A percentile compares a stretch with the other conserved stretches of the same genome.
These are phyloP conservation scores for Notiomystis cincta DNA, from an alignment of 2,113 vertebrate genomes.

Conservation along the genomic window DNA sequence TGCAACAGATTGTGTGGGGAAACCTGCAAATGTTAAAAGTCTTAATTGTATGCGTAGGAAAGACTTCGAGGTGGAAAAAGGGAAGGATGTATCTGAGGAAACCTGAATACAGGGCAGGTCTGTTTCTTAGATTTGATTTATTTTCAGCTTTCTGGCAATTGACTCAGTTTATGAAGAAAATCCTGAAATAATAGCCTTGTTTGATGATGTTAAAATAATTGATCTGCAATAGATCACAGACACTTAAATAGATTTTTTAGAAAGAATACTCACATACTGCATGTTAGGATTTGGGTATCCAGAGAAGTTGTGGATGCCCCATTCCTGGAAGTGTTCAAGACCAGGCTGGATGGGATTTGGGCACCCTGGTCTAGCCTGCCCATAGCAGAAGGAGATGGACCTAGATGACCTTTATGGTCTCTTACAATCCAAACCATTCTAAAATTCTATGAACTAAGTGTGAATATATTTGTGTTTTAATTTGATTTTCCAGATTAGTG, in stretches of 20 bases:
- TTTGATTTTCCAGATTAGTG: neutral
- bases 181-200: neutral
- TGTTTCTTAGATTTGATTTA: neutral
- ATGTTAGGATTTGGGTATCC: neutral
- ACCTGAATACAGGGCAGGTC: neutral
- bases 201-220: neutral
- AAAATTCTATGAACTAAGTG: neutral
- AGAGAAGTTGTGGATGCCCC: neutral
- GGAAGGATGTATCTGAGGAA: neutral
- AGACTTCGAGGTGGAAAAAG: neutral
- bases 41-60: neutral
- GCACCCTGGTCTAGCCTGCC: neutral
- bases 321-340: neutral
- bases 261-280: neutral
- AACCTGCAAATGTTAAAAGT: neutral
- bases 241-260: neutral
- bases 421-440: neutral
- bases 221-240: neutral
- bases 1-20: neutral
- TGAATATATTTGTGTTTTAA: neutral
- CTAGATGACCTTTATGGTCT: neutral
- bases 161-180: neutral
- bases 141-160: neutral
- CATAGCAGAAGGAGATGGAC: neutral
- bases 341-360: neutral